phyloP scores from a whole-genome alignment of 2,113 vertebrate species.

The Labeo catla region DNA sequence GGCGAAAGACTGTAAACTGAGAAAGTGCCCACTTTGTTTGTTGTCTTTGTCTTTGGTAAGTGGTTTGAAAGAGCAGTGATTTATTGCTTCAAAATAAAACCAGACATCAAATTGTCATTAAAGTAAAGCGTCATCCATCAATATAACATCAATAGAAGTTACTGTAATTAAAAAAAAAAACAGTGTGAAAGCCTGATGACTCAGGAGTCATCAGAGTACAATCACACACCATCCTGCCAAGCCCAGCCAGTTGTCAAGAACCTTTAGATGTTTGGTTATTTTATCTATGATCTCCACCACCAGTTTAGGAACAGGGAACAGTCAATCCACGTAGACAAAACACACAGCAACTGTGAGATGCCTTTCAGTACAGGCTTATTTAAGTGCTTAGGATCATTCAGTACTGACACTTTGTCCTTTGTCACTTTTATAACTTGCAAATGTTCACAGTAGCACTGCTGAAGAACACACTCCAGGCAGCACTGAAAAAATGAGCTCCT shows the following conservation, averaged over 20 bases:
- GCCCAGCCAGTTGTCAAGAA: not conserved
- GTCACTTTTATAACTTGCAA: conserved; percentile 21
- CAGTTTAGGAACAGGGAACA: not conserved
- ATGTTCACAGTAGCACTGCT: conserved; percentile 33
- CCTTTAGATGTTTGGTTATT: not conserved
- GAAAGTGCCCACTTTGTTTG: not conserved
- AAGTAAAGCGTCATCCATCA: conserved; percentile 31
- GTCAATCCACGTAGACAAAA: conserved; percentile 8
- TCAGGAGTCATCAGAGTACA: not conserved
- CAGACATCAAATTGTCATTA: conserved; percentile 11
- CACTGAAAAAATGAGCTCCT: not conserved
- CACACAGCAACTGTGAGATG: conserved; percentile 19
- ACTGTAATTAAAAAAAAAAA: conserved; percentile 16
- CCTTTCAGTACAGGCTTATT: not conserved
- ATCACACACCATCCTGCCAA: conserved; percentile 5
- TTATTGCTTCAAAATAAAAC: conserved; percentile 16
- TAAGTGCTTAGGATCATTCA: conserved; percentile 20
- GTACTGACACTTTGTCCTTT: conserved; percentile 11
- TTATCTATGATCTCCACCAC: not conserved
- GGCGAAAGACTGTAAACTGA: not conserved
- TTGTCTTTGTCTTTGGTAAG: not conserved
- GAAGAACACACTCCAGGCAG: conserved; percentile 9
- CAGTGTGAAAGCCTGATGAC: conserved; percentile 15
- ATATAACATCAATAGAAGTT: conserved; percentile 16
- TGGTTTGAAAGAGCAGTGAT: conserved; percentile 1